Percentiles rank a stretch among this genome's conserved stretches.
Conservation (phyloP, 2,888 invertebrate genomes). For the Encarsia formosa region DNA sequence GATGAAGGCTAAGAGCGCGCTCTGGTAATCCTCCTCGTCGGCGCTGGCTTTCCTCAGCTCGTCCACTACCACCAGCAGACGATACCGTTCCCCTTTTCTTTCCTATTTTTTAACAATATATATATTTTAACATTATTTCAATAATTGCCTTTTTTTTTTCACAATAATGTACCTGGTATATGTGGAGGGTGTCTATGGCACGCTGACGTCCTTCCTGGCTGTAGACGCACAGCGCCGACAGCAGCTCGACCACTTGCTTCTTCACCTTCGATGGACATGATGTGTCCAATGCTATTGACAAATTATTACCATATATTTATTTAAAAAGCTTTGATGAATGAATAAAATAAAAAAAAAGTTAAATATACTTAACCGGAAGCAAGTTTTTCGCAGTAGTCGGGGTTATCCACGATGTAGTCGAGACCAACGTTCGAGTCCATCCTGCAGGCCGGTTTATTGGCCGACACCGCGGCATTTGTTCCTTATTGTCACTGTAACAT, state of each 20-base stretch:
- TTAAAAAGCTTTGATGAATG: background rate
- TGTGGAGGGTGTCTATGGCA: constrained; percentile 84
- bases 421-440: constrained; percentile 92
- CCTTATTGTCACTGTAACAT: constrained; percentile 19
- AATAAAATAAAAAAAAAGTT: background rate
- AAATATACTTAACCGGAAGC: constrained; percentile 65
- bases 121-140: too few relatives aligned
- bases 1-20: constrained; percentile 87
- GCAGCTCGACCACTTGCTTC: constrained; percentile 93
- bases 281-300: constrained; percentile 77
- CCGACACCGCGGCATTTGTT: constrained; percentile 45
- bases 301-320: background rate
- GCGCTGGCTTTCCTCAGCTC: constrained; percentile 79
- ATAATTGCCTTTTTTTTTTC: too few relatives aligned
- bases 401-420: constrained; percentile 91
- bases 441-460: too few relatives aligned
- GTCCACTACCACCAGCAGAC: constrained; percentile 81
- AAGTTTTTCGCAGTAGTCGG: constrained; percentile 85
- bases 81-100: constrained; percentile 81
- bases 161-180: constrained; percentile 96
- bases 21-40: constrained; percentile 87
- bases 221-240: constrained; percentile 92
- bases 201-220: constrained; percentile 83
- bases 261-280: constrained; percentile 80
- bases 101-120: too few relatives aligned